Percentiles rank a stretch among this genome's conserved stretches.
These are phyloP conservation scores for Gulo gulo DNA, from an alignment of 2,113 vertebrate species.

Conservation along the genomic window DNA sequence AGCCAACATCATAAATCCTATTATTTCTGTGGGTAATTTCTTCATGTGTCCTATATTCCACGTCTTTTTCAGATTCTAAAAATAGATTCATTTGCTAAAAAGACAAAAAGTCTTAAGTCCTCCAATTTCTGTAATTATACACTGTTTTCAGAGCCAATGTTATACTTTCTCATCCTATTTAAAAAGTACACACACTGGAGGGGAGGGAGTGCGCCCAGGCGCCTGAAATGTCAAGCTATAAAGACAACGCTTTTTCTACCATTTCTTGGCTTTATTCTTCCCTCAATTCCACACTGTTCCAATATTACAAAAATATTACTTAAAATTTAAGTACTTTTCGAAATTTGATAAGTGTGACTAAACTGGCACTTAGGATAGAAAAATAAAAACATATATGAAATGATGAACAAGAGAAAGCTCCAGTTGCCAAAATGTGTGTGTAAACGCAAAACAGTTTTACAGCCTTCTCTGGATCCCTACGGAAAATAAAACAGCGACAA, in stretches of 20 bases:
- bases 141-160: neutral
- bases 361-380: neutral
- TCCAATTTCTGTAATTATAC: neutral
- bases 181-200: neutral
- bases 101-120: neutral
- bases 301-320: neutral
- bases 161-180: neutral
- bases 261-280: neutral
- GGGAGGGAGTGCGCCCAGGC: rapidly evolving
- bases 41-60: neutral
- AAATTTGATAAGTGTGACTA: constrained; percentile 27
- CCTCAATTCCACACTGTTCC: neutral
- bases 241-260: neutral
- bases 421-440: neutral
- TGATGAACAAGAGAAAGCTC: neutral
- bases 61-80: constrained; percentile 18
- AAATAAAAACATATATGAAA: neutral
- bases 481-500: neutral
- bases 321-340: neutral
- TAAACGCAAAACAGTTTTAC: neutral
- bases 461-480: neutral
- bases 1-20: neutral
- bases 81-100: neutral
- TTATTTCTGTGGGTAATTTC: neutral
- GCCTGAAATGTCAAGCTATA: neutral